Conservation (phyloP, 2,888 invertebrate species). For the Zonitis immaculata region DNA sequence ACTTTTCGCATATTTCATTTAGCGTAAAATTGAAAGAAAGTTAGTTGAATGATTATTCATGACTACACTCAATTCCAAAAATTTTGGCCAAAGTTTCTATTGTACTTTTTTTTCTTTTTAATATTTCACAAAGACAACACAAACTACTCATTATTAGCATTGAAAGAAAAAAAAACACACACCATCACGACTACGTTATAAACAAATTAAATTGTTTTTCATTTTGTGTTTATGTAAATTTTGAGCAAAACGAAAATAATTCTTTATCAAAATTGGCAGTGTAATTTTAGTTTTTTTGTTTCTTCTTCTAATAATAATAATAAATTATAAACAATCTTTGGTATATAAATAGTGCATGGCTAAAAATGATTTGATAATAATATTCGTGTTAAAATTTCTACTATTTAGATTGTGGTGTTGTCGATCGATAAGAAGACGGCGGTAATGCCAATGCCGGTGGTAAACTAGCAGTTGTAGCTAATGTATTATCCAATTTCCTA, state of each 20-base stretch:
- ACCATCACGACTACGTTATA: background rate
- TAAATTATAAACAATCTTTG: conserved; percentile 13
- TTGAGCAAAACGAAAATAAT: conserved; percentile 10
- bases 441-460: conserved; percentile 49
- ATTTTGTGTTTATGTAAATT: background rate
- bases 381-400: conserved; percentile 16
- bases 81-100: background rate
- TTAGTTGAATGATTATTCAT: background rate
- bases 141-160: background rate
- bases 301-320: conserved; percentile 1
- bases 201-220: no score
- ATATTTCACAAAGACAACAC: background rate
- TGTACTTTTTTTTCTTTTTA: background rate
- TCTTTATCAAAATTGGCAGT: conserved; percentile 18
- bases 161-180: no score
- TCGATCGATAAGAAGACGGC: conserved; percentile 39
- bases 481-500: conserved; percentile 62
- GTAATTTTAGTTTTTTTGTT: background rate
- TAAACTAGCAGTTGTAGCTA: conserved; percentile 58
- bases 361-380: no score
- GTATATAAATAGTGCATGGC: conserved; percentile 15
- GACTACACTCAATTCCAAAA: no score
- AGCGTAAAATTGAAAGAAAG: background rate
- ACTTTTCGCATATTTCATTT: background rate
- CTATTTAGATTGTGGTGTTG: conserved; percentile 42